Base-by-base conservation (phyloP, 2,113 vertebrate genomes). In the Cyprinodon brontotheroides region DNA sequence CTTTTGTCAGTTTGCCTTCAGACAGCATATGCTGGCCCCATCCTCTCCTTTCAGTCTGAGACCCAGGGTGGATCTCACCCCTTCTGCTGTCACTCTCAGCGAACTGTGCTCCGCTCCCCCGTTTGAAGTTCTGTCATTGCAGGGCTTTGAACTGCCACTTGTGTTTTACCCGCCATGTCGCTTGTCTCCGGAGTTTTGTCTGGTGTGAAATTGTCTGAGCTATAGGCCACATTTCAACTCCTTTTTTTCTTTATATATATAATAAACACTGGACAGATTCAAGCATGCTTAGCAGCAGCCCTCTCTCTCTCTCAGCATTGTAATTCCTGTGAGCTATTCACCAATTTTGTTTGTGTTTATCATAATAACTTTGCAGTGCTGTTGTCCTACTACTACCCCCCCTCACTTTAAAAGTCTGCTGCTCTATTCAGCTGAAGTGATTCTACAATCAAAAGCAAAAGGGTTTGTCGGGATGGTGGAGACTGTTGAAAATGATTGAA, bases 71-170 rank as follows among this genome's bases (percentile, higher is more conserved):
- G 82, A 78, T 65, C 75, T 59, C 4, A 71, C 68, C 81, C 80
- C 70, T 68, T 82, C 77, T 77, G 75, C 82, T 85, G 86, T 90
- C 92, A 91, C 85, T 87, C 82, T 79, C 17, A 70, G 66, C 85
- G 50, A 75, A 70, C 68, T 88, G 81, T 82, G 77, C 68, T 47
- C 72, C 0, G 41, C 78, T 85, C 69, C 50, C 37, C 61, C 68
- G 45, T 90, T 87, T 90, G 83, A 92, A 89, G 80, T 85, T 81
- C 77, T 89, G 79, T 90, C 86, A 87, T 82, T 67, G 81, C 65
- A 79, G 74, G 70, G 75, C 91, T 92, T 92, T 92, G 89, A 93
- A 92, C 86, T 90, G 88, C 81, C 86, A 83, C 86, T 90, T 84
- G 79, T 88, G 84, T 89, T 91, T 89, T 84, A 85, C 61, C 74